phyloP scores from a whole-genome alignment of 2,113 vertebrate species.

The Coturnix japonica region DNA sequence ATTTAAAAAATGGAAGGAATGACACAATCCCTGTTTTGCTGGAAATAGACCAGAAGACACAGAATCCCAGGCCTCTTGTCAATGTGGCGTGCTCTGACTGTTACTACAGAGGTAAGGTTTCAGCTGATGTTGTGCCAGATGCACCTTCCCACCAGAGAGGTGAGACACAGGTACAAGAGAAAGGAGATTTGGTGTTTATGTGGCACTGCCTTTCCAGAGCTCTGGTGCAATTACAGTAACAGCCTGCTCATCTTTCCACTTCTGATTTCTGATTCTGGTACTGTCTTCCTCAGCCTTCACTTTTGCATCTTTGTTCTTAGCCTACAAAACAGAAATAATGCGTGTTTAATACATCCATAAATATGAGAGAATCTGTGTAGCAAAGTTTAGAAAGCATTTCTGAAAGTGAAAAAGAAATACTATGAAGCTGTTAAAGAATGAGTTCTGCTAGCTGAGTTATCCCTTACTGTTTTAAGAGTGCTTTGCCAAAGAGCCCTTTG shows the following conservation, averaged over 20 bases:
- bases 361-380: background rate
- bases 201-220: background rate
- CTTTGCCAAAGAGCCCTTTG: background rate
- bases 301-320: background rate
- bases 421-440: fast-evolving
- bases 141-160: background rate
- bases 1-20: conserved; percentile 85
- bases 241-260: background rate
- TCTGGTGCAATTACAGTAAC: background rate
- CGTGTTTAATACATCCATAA: background rate
- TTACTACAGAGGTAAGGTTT: conserved; percentile 85
- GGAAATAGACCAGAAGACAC: conserved; percentile 81
- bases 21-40: conserved; percentile 84
- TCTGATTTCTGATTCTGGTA: background rate
- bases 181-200: background rate
- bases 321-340: background rate
- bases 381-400: background rate
- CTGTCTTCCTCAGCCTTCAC: background rate
- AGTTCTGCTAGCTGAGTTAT: background rate
- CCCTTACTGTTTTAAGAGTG: background rate
- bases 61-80: conserved; percentile 82
- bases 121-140: background rate
- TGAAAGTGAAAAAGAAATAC: background rate
- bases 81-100: conserved; percentile 83
- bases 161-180: background rate